Conservation (phyloP, 1,140 invertebrate species). For the Drosophila kikkawai region DNA sequence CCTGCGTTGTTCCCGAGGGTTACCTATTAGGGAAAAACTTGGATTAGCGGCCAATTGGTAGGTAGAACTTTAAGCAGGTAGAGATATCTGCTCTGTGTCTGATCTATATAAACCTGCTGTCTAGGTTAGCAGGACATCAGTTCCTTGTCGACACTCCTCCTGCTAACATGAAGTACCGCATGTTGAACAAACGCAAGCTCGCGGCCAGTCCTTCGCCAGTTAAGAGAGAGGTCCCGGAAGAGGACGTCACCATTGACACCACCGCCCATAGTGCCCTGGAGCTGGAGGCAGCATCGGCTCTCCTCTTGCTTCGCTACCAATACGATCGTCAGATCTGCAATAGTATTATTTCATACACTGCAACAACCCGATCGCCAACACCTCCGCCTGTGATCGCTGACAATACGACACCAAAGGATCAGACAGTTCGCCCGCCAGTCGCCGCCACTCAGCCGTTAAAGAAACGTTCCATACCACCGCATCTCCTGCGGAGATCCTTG, state of each 20-base stretch:
- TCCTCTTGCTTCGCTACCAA: slow-evolving; percentile 70
- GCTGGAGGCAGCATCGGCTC: slow-evolving; percentile 65
- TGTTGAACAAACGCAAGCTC: slow-evolving; percentile 39
- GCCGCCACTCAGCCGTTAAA: slow-evolving; percentile 52
- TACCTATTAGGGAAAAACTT: slow-evolving; percentile 14
- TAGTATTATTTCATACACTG: slow-evolving; percentile 12
- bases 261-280: slow-evolving; percentile 38
- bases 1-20: slow-evolving; percentile 3
- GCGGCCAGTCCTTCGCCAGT: slow-evolving; percentile 19
- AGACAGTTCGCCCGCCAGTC: slow-evolving; percentile 14
- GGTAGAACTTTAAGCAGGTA: slow-evolving; percentile 30
- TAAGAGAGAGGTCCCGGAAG: neutral
- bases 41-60: slow-evolving; percentile 33
- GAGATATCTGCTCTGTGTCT: neutral
- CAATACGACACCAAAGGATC: slow-evolving; percentile 60
- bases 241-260: neutral
- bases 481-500: slow-evolving; percentile 41
- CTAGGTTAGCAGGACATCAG: slow-evolving; percentile 16
- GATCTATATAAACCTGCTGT: slow-evolving; percentile 20
- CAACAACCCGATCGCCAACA: slow-evolving; percentile 11
- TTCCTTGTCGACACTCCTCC: slow-evolving; percentile 10
- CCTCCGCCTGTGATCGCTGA: slow-evolving; percentile 27
- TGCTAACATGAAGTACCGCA: slow-evolving; percentile 39
- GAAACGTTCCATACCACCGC: slow-evolving; percentile 59
- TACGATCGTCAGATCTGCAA: slow-evolving; percentile 34